Base-by-base conservation (phyloP, 2,888 invertebrate species). In the Graphium colonna region DNA sequence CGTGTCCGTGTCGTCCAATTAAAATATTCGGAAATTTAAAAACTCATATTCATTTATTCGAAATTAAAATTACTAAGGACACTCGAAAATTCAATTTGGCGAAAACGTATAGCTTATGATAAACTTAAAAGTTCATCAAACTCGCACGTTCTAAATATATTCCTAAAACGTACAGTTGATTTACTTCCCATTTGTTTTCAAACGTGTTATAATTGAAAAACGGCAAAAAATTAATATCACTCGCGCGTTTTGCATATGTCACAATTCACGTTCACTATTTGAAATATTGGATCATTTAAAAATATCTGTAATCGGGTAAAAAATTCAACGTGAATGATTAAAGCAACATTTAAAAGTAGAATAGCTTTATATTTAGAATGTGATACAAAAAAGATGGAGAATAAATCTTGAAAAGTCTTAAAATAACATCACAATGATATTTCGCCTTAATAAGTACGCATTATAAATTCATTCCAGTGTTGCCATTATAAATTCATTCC, bases 401-500 rank as follows among this genome's bases (percentile, higher is more conserved):
- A n/a, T 21, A 21, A 21, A 21, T 21, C 5, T 5, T 21, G 5
- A 21, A 21, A 21, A 21, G 3, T 5, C 5, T 21, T 21, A 3
- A 21, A 21, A 21, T 21, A 33, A 9, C n/a, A 8, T 33, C 33
- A 10, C 1, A 33, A 33, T 40, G 31, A 4, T 33, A 33, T 42
- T 49, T 41, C 50, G 10, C 21, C 28, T 41, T 50, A 33, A 42
- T 18, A 26, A 15, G 18, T 12, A 9, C 39, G n/a, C n/a, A n/a
- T 39, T 10, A 38, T 38, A n/a, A 48, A 39, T 39, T 39, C 21
- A 39, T 48, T 21, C 21, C 18, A 26, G n/a, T n/a, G n/a, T n/a
- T n/a, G n/a, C n/a, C n/a, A n/a, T 39, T 10, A 38, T 38, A n/a
- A 48, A 39, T 39, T 39, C 21, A 39, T 48, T 21, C 21, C 18